Evolutionary conservation across 2,888 invertebrate genomes (phyloP), one percentile per base, ranked within the genome.

Genomic region (Litoditis marina): DNA sequence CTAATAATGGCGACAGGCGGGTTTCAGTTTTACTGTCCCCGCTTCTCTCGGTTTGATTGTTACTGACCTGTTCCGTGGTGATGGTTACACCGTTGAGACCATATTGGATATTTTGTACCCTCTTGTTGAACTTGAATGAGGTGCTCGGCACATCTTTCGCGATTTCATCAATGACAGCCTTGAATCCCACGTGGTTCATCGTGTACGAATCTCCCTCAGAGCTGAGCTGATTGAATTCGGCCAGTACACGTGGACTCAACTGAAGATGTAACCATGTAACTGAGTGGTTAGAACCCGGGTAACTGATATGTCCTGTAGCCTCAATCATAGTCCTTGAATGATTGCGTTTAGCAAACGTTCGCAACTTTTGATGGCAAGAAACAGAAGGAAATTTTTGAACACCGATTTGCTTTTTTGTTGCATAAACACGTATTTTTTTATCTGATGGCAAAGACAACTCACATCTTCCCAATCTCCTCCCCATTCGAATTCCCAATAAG

Each of bases 401-500:
- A 46, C 25, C 5, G 22, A 39, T 30, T 39, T 32, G 27, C 1
- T 28, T 16, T 13, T 13, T 46, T 31, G 19, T 28, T 16, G 7
- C 27, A 46, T 52, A 30, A 32, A 66, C 46, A 8, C 19, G 39
- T 39, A 19, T 44, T 44, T 44, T 19, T 53, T 16, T 7, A 5
- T n/a, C n/a, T n/a, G n/a, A n/a, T n/a, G n/a, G n/a, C n/a, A n/a
- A n/a, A n/a, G 2, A 19, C 13, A 50, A 61, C 69, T 57, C 16
- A 72, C 75, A 46, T 72, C 74, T 46, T 71, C 70, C 77, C 77
- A 77, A 46, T 78, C 75, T 19, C 79, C 74, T 13, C 77, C 76
- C 78, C 80, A 80, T 58, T 80, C 80, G 49, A 76, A 74, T 55
- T 80, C 80, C 71, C 78, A 80, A 52, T 78, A 80, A 8, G 74